Base-by-base conservation (phyloP, 2,797 vertebrate species). In the Hafferia zeledoni region DNA sequence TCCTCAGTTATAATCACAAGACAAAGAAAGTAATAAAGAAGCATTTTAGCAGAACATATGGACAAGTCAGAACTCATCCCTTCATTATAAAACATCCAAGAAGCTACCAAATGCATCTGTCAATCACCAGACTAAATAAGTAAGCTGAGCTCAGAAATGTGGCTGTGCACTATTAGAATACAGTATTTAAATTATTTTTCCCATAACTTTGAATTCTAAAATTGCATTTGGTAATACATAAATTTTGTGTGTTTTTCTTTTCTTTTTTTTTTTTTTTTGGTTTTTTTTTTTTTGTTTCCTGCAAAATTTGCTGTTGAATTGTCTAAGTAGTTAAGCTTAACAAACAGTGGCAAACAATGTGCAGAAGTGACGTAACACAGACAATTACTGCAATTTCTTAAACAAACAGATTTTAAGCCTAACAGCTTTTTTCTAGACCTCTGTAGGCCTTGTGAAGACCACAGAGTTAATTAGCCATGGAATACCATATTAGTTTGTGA, bases 51-150 rank as follows among this genome's bases (percentile, higher is more conserved):
- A 74, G n/a, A 76, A 9, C n/a, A 59, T 61, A 79, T 0, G 9
- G 53, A 20, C 41, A 67, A 80, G n/a, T 77, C 88, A 50, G 11
- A 64, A 81, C 72, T 13, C 39, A 39, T 39, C n/a, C 10, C 78
- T 76, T 72, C 53, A 28, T 55, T 84, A 56, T 69, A 93, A 78
- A 79, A 81, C 63, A 70, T 89, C 43, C 60, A 94, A 79, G 78
- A 69, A 89, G 76, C 75, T 69, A 96, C 94, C 97, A 98, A 98
- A 97, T 97, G 97, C 78, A 98, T 95, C 80, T 95, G 97, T 97
- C 98, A 97, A 94, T 98, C 97, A 97, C 18, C 20, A 92, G 44
- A 65, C 74, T 94, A 95, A 95, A 84, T 90, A 93, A 96, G 74
- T 79, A 89, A 93, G 77, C 84, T 94, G 77, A 94, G 77, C 83